A percentile compares a stretch with the other conserved stretches of the same genome.
Conservation (phyloP, 2,797 vertebrate genomes). For the Orestias chungarensis region DNA sequence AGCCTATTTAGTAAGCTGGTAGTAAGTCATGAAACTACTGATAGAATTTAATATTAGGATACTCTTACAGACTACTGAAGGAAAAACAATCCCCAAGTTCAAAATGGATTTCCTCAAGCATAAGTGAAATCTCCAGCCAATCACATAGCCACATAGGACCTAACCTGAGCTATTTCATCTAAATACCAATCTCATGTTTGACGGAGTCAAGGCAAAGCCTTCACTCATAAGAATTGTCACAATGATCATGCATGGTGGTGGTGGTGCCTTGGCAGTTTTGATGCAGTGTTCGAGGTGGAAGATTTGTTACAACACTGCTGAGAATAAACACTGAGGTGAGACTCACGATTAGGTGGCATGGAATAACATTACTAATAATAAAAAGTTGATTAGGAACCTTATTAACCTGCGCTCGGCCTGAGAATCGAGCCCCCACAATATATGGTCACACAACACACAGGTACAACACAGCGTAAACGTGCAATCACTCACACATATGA, state of each 20-base stretch:
- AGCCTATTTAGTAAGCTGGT: not conserved
- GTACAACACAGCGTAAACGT: constrained; percentile 26
- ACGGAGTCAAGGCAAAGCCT: not conserved
- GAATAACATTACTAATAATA: constrained; percentile 50
- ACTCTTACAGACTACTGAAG: not conserved
- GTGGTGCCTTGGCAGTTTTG: constrained; percentile 14
- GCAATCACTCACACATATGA: constrained; percentile 59
- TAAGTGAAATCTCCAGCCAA: not conserved
- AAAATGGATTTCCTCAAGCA: not conserved
- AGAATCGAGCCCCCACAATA: constrained; percentile 9
- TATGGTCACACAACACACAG: constrained; percentile 3
- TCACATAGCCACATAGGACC: too few species aligned
- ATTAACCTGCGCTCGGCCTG: constrained; percentile 45
- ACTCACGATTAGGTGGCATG: constrained; percentile 32
- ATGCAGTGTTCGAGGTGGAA: constrained; percentile 21
- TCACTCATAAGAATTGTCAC: not conserved
- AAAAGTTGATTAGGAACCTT: constrained; percentile 55
- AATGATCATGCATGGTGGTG: not conserved
- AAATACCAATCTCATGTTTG: not conserved
- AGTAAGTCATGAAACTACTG: not conserved
- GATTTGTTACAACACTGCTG: constrained; percentile 25
- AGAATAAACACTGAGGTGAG: constrained; percentile 23
- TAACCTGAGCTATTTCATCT: not conserved
- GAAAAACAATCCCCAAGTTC: not conserved
- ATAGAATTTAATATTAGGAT: not conserved